Conservation (phyloP, 2,113 vertebrate genomes). For the Menura novaehollandiae region DNA sequence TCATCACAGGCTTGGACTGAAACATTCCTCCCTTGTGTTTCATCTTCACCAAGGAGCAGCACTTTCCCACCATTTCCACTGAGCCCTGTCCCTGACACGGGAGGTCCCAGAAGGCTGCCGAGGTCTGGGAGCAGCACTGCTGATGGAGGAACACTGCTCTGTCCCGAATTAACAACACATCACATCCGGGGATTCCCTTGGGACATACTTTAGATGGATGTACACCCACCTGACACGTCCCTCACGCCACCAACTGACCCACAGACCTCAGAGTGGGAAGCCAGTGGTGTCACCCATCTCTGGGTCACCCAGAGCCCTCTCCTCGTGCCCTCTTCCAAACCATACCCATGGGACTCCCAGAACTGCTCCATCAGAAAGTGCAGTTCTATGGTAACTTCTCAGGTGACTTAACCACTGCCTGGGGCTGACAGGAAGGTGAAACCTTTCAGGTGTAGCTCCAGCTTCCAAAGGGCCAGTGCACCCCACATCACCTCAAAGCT, state of each 20-base stretch:
- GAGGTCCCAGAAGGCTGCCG: background rate
- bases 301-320: background rate
- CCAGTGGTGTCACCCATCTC: background rate
- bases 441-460: background rate
- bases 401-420: background rate
- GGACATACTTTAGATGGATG: background rate
- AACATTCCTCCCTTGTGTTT: background rate
- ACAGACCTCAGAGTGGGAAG: rapidly evolving
- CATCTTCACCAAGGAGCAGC: rapidly evolving
- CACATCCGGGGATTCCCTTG: background rate
- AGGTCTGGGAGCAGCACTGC: background rate
- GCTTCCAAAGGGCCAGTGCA: background rate
- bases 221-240: background rate
- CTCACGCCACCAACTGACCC: background rate
- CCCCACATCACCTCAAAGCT: background rate
- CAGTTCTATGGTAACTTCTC: background rate
- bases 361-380: background rate
- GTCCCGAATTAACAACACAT: rapidly evolving
- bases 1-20: background rate
- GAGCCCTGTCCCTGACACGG: background rate
- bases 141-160: background rate
- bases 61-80: background rate
- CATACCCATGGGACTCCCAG: background rate
- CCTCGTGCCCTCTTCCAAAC: background rate
- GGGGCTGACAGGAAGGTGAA: background rate